These are phyloP conservation scores for Lepidurus apus DNA, from an alignment of 1,140 invertebrate species.

Conservation along the genomic window DNA sequence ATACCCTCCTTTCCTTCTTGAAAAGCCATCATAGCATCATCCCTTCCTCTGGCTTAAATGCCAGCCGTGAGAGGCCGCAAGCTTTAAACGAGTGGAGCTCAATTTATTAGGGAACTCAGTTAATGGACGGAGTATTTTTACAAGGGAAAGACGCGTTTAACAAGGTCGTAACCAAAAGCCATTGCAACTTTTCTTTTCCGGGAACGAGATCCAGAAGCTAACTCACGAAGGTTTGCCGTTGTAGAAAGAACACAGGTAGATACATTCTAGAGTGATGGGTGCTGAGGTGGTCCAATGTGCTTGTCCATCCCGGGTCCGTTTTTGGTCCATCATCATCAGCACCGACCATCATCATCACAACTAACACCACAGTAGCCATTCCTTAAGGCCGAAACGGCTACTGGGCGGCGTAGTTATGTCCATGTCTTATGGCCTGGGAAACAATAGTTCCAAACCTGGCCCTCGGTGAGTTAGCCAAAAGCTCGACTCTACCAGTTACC, in stretches of 20 bases:
- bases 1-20: too few relatives aligned
- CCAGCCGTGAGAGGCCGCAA: too few relatives aligned
- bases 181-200: neutral
- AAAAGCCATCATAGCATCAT: too few relatives aligned
- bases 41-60: too few relatives aligned
- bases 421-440: neutral
- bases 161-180: slow-evolving; percentile 3
- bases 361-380: neutral
- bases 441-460: neutral
- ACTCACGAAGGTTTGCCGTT: neutral
- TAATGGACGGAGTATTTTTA: neutral
- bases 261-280: neutral
- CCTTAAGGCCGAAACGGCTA: neutral
- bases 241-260: neutral
- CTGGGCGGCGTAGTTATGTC: slow-evolving; percentile 20
- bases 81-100: too few relatives aligned
- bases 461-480: too few relatives aligned
- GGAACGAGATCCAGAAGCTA: neutral
- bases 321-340: neutral
- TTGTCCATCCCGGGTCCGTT: neutral
- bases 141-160: slow-evolving; percentile 9
- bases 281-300: neutral
- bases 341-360: neutral
- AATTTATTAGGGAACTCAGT: too few relatives aligned
- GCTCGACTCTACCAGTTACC: too few relatives aligned